Conservation (phyloP, 92 coral and sea anemone genomes). For the Nematostella vectensis region DNA sequence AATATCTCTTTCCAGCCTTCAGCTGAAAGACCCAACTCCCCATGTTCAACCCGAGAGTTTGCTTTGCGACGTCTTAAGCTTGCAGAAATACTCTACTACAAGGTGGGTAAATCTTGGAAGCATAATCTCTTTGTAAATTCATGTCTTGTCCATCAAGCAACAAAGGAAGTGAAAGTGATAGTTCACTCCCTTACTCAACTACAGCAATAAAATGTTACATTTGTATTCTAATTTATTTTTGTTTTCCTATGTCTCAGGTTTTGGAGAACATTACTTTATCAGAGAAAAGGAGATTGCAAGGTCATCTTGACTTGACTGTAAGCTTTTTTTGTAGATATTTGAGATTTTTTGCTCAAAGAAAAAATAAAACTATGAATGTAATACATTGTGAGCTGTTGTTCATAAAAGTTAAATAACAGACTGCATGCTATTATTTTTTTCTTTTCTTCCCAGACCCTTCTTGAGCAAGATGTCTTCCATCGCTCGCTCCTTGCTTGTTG, state of each 20-base stretch:
- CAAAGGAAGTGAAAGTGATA: no score
- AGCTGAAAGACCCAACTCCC: conserved; percentile 76
- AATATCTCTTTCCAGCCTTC: conserved; percentile 54
- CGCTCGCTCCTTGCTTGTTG: conserved; percentile 89
- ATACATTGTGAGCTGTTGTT: no score
- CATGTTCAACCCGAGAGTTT: conserved; percentile 91
- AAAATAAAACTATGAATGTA: no score
- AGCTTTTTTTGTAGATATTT: no score
- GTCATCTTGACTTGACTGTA: conserved; percentile 79
- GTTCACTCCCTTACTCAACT: no score
- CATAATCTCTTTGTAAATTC: not conserved
- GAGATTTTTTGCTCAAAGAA: no score
- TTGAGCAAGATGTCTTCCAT: conserved; percentile 82
- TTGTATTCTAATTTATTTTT: not conserved
- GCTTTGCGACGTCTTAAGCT: conserved; percentile 79
- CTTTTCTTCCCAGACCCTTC: conserved; percentile 47
- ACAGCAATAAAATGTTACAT: no score
- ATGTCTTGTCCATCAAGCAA: no score
- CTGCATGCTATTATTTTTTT: no score
- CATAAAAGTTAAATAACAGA: no score
- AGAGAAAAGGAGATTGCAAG: conserved; percentile 83
- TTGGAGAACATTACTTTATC: conserved; percentile 73
- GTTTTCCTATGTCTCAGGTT: conserved; percentile 35
- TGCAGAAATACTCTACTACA: conserved; percentile 83
- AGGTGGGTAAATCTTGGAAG: conserved; percentile 60